Evolutionary conservation across 1,140 invertebrate genomes (phyloP).

Genomic region (Scaptomyza graminum): DNA sequence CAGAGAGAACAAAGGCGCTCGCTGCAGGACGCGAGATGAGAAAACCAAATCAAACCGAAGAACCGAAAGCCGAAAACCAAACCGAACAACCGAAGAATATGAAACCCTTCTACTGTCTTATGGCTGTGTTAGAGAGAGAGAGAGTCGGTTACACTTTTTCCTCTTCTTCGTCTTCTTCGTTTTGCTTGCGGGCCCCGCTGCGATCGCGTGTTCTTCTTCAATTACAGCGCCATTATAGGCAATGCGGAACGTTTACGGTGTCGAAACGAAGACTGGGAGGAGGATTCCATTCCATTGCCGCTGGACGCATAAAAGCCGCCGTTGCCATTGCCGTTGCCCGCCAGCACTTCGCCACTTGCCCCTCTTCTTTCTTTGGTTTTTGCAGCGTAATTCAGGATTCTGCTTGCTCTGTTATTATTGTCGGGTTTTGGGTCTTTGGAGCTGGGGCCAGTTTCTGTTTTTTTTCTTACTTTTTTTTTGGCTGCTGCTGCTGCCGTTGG

Average conservation of each 20-base stretch:
- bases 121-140: constrained; percentile 28
- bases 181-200: constrained; percentile 27
- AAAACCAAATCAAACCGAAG: constrained; percentile 10
- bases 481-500: constrained; percentile 58
- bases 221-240: constrained; percentile 78
- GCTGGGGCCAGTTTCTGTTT: constrained; percentile 41
- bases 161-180: constrained; percentile 9
- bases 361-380: constrained; percentile 33
- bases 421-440: constrained; percentile 54
- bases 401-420: constrained; percentile 78
- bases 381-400: constrained; percentile 79
- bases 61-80: constrained; percentile 7
- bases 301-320: constrained; percentile 36
- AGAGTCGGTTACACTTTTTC: constrained; percentile 32
- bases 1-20: constrained; percentile 44
- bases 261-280: constrained; percentile 8
- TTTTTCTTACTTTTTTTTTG: constrained; percentile 13
- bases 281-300: constrained; percentile 31
- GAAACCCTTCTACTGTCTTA: constrained; percentile 35
- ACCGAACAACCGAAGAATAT: constrained; percentile 1
- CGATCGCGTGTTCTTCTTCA: constrained; percentile 79
- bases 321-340: constrained; percentile 37
- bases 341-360: constrained; percentile 42
- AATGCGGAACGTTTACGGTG: constrained; percentile 73
- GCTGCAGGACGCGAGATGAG: constrained; percentile 41